These are phyloP conservation scores for Xestobium rufovillosum DNA, from an alignment of 2,888 invertebrate genomes.

Conservation along the genomic window DNA sequence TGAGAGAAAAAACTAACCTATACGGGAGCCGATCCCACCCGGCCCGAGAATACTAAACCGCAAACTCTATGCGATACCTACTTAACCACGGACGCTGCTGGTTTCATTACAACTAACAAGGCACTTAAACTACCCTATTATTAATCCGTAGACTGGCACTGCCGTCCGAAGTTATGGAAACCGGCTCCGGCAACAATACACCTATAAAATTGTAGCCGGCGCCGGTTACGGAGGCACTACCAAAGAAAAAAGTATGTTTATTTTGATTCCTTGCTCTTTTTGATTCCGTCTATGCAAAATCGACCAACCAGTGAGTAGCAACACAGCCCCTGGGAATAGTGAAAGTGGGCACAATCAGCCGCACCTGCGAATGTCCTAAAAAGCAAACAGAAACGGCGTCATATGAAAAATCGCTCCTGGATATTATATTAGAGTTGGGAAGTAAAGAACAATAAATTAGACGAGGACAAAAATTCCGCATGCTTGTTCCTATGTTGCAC, in stretches of 20 bases:
- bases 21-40: too few relatives aligned
- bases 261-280: slow-evolving; percentile 8
- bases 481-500: slow-evolving; percentile 9
- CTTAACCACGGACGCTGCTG: too few relatives aligned
- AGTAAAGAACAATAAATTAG: slow-evolving; percentile 10
- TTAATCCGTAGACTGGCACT: too few relatives aligned
- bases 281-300: slow-evolving; percentile 5
- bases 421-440: slow-evolving; percentile 7
- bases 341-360: not conserved
- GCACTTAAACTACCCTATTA: too few relatives aligned
- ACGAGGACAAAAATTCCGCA: slow-evolving; percentile 11
- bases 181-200: too few relatives aligned
- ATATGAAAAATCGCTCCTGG: slow-evolving; percentile 4
- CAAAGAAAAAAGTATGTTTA: slow-evolving; percentile 10
- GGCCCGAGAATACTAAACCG: too few relatives aligned
- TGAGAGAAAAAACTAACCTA: too few relatives aligned
- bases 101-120: too few relatives aligned
- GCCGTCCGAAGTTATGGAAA: too few relatives aligned
- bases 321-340: slow-evolving; percentile 3
- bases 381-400: not conserved
- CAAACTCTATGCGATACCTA: too few relatives aligned
- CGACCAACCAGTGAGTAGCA: slow-evolving; percentile 6
- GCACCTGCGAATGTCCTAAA: not conserved
- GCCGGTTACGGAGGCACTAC: not conserved
- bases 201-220: too few relatives aligned